Evolutionary conservation across 2,888 invertebrate species (phyloP).

Genomic region (Cartodere bifasciata): DNA sequence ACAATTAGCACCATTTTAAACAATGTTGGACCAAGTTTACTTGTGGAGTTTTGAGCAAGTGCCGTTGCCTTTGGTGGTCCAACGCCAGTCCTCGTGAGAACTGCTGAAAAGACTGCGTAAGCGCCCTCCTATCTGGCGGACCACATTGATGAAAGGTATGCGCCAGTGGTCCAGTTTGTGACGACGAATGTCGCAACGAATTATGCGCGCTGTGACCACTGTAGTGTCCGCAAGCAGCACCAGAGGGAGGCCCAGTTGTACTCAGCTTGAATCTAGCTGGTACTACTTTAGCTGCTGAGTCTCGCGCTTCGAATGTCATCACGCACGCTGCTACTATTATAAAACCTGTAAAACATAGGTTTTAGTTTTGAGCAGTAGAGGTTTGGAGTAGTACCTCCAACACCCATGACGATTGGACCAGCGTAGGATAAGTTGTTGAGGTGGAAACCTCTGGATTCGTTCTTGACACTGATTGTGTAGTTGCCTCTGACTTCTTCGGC

Average conservation of each 20-base stretch:
- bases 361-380: too few species aligned
- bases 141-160: slow-evolving; percentile 13
- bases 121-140: slow-evolving; percentile 25
- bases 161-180: slow-evolving; percentile 24
- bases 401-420: slow-evolving; percentile 96
- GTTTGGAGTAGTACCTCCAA: slow-evolving; percentile 54
- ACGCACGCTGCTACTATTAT: slow-evolving; percentile 95
- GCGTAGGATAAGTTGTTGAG: slow-evolving; percentile 85
- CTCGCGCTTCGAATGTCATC: slow-evolving; percentile 96
- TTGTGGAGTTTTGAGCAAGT: slow-evolving; percentile 27
- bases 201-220: slow-evolving; percentile 22
- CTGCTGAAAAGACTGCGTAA: slow-evolving; percentile 39
- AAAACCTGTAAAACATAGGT: slow-evolving; percentile 57
- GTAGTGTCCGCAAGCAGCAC: slow-evolving; percentile 11
- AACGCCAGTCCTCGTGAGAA: slow-evolving; percentile 37
- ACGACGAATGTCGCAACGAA: slow-evolving; percentile 29
- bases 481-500: slow-evolving; percentile 69
- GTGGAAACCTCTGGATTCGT: slow-evolving; percentile 72
- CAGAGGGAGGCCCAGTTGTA: slow-evolving; percentile 22
- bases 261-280: slow-evolving; percentile 54
- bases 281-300: slow-evolving; percentile 85
- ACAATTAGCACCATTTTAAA: background rate
- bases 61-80: slow-evolving; percentile 22
- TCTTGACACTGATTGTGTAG: slow-evolving; percentile 64
- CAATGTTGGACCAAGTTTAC: slow-evolving; percentile 11